Percentiles rank a stretch among this genome's conserved stretches.
Conservation (phyloP, 2,797 vertebrate genomes). For the Trematomus bernacchii region DNA sequence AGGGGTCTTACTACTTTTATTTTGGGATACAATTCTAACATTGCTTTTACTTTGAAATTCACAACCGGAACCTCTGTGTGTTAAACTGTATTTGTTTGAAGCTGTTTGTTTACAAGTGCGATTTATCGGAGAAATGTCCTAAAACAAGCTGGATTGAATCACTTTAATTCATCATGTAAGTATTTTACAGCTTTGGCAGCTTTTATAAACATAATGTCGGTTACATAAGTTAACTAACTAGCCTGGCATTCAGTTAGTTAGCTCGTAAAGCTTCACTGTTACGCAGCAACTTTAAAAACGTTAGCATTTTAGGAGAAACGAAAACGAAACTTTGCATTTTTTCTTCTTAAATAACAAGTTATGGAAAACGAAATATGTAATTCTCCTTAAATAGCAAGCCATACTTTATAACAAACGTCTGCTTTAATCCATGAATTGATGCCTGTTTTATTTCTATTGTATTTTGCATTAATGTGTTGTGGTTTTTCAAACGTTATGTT, state of each 20-base stretch:
- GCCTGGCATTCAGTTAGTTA: neutral
- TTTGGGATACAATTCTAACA: neutral
- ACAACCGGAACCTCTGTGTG: neutral
- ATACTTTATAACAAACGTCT: too few species aligned
- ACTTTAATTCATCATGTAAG: neutral
- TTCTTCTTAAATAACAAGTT: accelerated
- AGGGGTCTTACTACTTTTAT: neutral
- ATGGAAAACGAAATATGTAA: too few species aligned
- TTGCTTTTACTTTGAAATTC: neutral
- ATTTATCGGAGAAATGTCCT: neutral
- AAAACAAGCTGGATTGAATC: neutral
- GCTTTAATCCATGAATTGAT: too few species aligned
- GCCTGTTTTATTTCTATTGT: too few species aligned
- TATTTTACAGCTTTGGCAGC: neutral
- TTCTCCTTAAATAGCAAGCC: too few species aligned
- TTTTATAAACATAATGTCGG: accelerated
- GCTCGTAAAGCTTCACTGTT: neutral
- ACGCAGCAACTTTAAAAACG: constrained; percentile 12
- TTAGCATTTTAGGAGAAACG: constrained; percentile 8
- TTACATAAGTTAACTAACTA: neutral
- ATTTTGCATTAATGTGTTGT: too few species aligned
- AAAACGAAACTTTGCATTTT: constrained; percentile 28
- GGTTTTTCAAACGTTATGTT: too few species aligned
- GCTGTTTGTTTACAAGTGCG: constrained; percentile 8
- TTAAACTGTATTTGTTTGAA: accelerated